A percentile compares a stretch with the other conserved stretches of the same genome.
Conservation (phyloP, 2,797 vertebrate genomes). For the Propithecus perrieri region DNA sequence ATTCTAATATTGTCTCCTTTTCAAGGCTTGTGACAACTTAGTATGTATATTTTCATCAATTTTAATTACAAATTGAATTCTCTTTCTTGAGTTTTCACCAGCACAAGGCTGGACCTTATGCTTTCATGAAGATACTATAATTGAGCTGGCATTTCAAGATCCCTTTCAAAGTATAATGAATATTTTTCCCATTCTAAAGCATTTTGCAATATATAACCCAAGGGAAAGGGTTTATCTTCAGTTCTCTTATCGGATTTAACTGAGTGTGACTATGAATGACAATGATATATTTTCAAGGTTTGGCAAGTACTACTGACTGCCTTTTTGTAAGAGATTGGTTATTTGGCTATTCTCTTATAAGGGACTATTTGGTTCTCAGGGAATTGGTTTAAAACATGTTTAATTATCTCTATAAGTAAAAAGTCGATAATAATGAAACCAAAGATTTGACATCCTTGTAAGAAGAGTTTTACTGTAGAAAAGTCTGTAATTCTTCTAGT, state of each 20-base stretch:
- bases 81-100: background rate
- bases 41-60: background rate
- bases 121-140: background rate
- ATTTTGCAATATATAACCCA: background rate
- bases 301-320: background rate
- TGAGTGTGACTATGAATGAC: constrained; percentile 8
- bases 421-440: background rate
- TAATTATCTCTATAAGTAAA: background rate
- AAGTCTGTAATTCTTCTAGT: background rate
- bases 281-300: constrained; percentile 23
- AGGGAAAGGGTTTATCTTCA: background rate
- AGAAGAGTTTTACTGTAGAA: background rate
- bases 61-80: background rate
- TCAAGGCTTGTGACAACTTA: background rate
- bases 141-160: background rate
- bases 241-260: background rate
- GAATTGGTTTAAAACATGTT: background rate
- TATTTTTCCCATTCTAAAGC: constrained; percentile 10
- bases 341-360: background rate
- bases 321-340: background rate
- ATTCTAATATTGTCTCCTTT: background rate
- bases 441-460: background rate
- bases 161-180: background rate
- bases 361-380: background rate
- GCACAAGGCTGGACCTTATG: background rate